phyloP scores from a whole-genome alignment of 2,888 invertebrate species.

The Eubasilissa splendida region DNA sequence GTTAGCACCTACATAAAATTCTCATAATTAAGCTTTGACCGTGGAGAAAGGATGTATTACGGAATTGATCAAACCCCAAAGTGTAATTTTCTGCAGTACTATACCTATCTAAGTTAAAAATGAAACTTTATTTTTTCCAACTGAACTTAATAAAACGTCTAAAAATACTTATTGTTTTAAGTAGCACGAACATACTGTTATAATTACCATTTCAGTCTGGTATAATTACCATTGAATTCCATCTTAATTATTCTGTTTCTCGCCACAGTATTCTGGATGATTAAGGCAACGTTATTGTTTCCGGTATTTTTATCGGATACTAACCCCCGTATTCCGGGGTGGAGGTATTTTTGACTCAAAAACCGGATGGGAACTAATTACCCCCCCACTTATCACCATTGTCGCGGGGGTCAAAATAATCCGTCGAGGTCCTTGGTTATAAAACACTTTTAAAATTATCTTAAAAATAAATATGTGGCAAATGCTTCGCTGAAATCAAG shows the following conservation, averaged over 20 bases:
- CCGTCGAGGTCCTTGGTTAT: not conserved
- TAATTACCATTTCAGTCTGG: conserved; percentile 4
- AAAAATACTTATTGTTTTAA: not conserved
- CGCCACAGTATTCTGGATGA: conserved; percentile 15
- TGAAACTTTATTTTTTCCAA: too few relatives aligned
- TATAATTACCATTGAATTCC: conserved; percentile 18
- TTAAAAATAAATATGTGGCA: too few relatives aligned
- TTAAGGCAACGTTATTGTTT: conserved; percentile 36
- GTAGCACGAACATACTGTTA: conserved; percentile 16
- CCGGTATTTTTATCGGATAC: not conserved
- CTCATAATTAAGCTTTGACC: too few relatives aligned
- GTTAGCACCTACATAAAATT: too few relatives aligned
- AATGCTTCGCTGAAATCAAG: too few relatives aligned
- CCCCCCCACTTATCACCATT: conserved; percentile 54
- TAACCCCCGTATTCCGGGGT: conserved; percentile 17
- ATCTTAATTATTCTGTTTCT: conserved; percentile 19
- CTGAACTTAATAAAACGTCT: too few relatives aligned
- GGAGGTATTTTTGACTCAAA: conserved; percentile 30
- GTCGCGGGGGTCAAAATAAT: conserved; percentile 34
- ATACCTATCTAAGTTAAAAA: too few relatives aligned
- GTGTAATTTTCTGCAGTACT: too few relatives aligned
- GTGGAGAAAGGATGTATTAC: too few relatives aligned
- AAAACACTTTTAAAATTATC: not conserved
- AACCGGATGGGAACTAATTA: conserved; percentile 51
- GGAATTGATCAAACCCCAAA: too few relatives aligned